Base-by-base conservation (phyloP, 2,888 invertebrate species). In the Noctua comes region DNA sequence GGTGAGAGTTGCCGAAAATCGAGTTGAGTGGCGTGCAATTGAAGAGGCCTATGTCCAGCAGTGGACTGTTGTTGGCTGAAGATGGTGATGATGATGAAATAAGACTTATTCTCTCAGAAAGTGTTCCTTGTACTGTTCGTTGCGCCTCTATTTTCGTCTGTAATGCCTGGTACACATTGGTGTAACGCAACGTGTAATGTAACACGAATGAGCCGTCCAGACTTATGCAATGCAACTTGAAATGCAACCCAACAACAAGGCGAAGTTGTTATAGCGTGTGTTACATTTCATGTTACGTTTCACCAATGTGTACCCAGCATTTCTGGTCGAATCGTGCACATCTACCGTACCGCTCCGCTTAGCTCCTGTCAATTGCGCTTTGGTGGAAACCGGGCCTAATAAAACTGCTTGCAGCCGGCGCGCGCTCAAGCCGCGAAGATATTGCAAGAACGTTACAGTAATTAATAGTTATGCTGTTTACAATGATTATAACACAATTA, bases 401-500 rank as follows among this genome's bases (percentile, higher is more conserved):
- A 31, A 68, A 62, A 69, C 2, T 10, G 21, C 68, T 54, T 71
- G 76, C 62, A 64, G 83, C 66, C 31, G 51, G 68, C 68, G 62
- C 81, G 2, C 57, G 74, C 82, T 70, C 79, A 86, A 16, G 77
- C 72, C 76, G 69, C 73, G 57, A 83, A 83, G 43, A 71, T 83
- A 86, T 83, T 24, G 77, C 83, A 83, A 86, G 40, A 86, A 77
- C 70, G 70, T 51, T 31, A 46, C 65, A 3, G 69, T 83, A 74
- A 83, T 86, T 86, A 84, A 83, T 72, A 72, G 24, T 36, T 77
- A 84, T 73, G 79, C 46, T 54, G 43, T 66, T 36, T 40, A 68
- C 62, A 64, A 86, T 51, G 40, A 78, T 82, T 86, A 88, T 79
- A 74, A 69, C 65, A 79, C 79, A 86, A 85, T 87, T 82, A 86